Conservation (phyloP, 1,140 invertebrate genomes). For the Monomorium pharaonis region DNA sequence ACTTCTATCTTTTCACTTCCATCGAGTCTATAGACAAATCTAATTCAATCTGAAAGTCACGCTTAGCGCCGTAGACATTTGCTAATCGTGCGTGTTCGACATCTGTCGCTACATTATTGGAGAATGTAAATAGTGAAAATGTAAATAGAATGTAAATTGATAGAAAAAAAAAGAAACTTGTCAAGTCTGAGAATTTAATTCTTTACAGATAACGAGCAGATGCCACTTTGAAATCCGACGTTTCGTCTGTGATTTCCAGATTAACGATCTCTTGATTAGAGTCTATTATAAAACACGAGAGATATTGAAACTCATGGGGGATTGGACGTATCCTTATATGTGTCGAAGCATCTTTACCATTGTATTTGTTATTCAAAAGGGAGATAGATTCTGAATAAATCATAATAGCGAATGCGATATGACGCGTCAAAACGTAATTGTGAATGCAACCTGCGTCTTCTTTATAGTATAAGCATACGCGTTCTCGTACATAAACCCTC, state of each 20-base stretch:
- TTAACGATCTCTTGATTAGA: not conserved
- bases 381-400: constrained; percentile 70
- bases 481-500: not conserved
- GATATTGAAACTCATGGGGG: not conserved
- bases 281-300: not conserved
- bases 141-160: too few species aligned
- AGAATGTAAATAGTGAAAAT: not conserved
- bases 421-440: constrained; percentile 63
- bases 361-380: constrained; percentile 69
- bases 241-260: not conserved
- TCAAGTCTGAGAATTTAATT: not conserved
- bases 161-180: too few species aligned
- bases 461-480: constrained; percentile 31
- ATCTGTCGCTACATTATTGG: not conserved
- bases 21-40: not conserved
- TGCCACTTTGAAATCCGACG: not conserved
- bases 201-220: not conserved
- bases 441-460: constrained; percentile 61
- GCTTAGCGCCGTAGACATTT: not conserved
- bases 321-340: constrained; percentile 25
- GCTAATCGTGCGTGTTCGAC: not conserved
- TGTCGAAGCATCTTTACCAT: constrained; percentile 36
- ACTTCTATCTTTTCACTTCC: not conserved
- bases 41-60: not conserved
- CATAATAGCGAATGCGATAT: constrained; percentile 70